A percentile compares a stretch with the other conserved stretches of the same genome.
Conservation (phyloP, 2,888 invertebrate genomes). For the Tipula unca region DNA sequence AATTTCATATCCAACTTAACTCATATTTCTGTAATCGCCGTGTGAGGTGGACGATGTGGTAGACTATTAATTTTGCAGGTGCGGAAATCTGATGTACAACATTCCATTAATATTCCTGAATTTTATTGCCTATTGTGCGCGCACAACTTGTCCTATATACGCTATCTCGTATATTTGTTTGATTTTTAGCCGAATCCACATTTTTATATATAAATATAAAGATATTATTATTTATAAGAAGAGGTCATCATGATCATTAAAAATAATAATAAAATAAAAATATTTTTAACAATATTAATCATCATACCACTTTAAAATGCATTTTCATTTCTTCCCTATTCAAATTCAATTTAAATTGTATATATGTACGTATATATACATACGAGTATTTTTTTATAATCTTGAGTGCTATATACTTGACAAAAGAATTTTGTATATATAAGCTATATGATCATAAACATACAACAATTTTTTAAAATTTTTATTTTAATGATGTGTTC, state of each 20-base stretch:
- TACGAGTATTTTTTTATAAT: neutral
- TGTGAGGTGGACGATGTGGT: too few species aligned
- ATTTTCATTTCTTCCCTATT: neutral
- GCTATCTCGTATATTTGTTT: neutral
- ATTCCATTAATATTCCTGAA: neutral
- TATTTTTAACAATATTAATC: neutral
- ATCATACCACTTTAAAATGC: conserved; percentile 4
- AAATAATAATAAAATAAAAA: too few species aligned
- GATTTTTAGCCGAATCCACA: neutral
- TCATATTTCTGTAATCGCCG: too few species aligned
- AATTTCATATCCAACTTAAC: too few species aligned
- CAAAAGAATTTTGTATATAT: neutral
- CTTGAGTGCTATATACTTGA: conserved; percentile 14
- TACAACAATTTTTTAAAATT: neutral
- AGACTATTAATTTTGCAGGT: neutral
- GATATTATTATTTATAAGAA: neutral
- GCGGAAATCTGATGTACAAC: neutral
- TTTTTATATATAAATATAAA: neutral
- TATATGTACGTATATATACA: neutral
- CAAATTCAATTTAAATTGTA: neutral
- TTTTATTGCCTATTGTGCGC: neutral
- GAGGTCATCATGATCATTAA: conserved; percentile 14
- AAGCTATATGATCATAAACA: neutral
- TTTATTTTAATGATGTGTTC: neutral
- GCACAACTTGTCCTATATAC: neutral